phyloP scores from a whole-genome alignment of 2,888 invertebrate species.

The Chrysolina oricalcia region DNA sequence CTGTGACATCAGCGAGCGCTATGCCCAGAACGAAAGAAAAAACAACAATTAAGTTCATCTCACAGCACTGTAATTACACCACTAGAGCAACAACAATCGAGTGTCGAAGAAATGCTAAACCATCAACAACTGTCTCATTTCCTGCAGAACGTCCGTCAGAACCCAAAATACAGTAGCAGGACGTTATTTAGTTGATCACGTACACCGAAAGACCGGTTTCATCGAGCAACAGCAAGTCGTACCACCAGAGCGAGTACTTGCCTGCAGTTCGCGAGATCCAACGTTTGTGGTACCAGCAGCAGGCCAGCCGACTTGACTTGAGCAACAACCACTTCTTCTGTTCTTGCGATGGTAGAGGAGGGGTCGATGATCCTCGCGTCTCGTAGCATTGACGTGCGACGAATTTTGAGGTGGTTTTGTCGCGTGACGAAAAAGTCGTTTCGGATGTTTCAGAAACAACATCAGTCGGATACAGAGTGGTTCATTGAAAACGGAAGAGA shows the following conservation, averaged over 20 bases:
- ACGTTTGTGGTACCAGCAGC: slow-evolving; percentile 28
- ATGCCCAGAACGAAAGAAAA: slow-evolving; percentile 42
- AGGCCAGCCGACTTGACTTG: slow-evolving; percentile 37
- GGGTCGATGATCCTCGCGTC: slow-evolving; percentile 50
- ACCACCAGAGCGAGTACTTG: slow-evolving; percentile 6
- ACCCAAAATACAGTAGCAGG: slow-evolving; percentile 10
- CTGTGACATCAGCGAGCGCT: slow-evolving; percentile 18
- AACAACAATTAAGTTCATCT: slow-evolving; percentile 53
- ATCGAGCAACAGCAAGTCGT: background rate
- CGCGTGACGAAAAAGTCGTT: background rate
- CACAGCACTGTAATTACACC: slow-evolving; percentile 43
- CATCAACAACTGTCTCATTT: slow-evolving; percentile 7
- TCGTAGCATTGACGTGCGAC: slow-evolving; percentile 45
- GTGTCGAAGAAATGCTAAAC: slow-evolving; percentile 22
- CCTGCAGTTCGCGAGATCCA: slow-evolving; percentile 3
- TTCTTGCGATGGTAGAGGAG: slow-evolving; percentile 40
- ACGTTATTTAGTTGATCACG: slow-evolving; percentile 6
- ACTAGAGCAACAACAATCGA: slow-evolving; percentile 25
- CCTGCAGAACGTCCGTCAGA: slow-evolving; percentile 1
- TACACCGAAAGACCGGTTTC: slow-evolving; percentile 24
- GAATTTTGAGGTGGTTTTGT: background rate
- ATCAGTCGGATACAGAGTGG: background rate
- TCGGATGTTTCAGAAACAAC: background rate
- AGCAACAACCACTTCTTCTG: slow-evolving; percentile 49
- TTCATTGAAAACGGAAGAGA: background rate